Evolutionary conservation across 1,140 invertebrate species (phyloP).

Genomic region (Popillia japonica): DNA sequence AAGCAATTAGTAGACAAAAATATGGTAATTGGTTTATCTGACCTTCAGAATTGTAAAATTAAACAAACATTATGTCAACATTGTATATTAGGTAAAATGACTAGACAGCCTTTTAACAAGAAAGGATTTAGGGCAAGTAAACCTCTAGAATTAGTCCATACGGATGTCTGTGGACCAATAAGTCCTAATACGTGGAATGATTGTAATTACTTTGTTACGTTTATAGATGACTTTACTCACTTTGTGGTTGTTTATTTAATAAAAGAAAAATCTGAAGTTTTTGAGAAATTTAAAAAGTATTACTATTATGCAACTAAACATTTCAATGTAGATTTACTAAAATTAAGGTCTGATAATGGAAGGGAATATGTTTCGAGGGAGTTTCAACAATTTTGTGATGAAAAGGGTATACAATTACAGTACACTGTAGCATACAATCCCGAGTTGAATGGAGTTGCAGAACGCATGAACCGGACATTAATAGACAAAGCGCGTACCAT

Average conservation of each 20-base stretch:
- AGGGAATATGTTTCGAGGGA: too few species aligned
- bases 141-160: constrained; percentile 53
- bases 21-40: too few species aligned
- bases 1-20: too few species aligned
- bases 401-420: constrained; percentile 46
- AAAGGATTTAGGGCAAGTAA: constrained; percentile 42
- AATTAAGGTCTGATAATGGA: constrained; percentile 54
- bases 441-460: constrained; percentile 60
- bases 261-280: constrained; percentile 52
- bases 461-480: constrained; percentile 52
- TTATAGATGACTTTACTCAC: constrained; percentile 58
- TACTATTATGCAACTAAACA: constrained; percentile 46
- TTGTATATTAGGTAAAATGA: constrained; percentile 46
- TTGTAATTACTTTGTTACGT: constrained; percentile 57
- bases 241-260: constrained; percentile 56
- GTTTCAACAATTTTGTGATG: constrained; percentile 48
- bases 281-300: constrained; percentile 51
- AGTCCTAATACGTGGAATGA: constrained; percentile 49
- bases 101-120: constrained; percentile 8
- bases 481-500: constrained; percentile 38
- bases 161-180: constrained; percentile 59
- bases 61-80: constrained; percentile 43
- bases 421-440: constrained; percentile 54
- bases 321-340: constrained; percentile 48
- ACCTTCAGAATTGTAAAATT: too few species aligned